Evolutionary conservation across 2,797 vertebrate genomes (phyloP), one percentile per base, ranked within the genome.

Genomic region (Gephyroberyx darwinii): DNA sequence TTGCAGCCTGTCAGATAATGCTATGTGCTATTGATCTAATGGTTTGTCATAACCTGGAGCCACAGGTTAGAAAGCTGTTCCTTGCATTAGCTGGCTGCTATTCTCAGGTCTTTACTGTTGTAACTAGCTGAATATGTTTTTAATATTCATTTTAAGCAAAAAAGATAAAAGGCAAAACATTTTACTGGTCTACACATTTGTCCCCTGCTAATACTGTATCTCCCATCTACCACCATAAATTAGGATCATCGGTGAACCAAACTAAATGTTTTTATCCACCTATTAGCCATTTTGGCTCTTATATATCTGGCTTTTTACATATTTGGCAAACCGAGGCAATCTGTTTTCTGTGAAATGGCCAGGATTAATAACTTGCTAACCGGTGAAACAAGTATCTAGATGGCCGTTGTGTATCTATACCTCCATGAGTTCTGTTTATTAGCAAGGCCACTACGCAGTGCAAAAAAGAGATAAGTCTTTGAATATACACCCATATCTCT

Each of bases 181-280:
- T 10, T 12, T 41, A 13, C 48, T n/a, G 10, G 26, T 39, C 30
- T 9, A 35, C 17, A 56, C 5, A 45, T 13, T 22, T 37, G 43
- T 64, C 52, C 14, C 41, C 47, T 35, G 7, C n/a, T 41, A 41
- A 39, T 9, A 39, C 37, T 4, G 35, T 47, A 58, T 43, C 73
- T 43, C 55, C 8, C 19, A 47, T 19, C 12, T 53, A 35, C 33
- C 33, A 35, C 8, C 33, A 35, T 35, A 35, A 6, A 35, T 35
- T 1, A 7, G 33, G 33, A 35, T 41, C 7, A 3, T 10, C 75
- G 50, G 45, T 57, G 33, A 82, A 68, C 71, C 54, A 85, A 20
- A 55, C 47, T 8, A 64, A 64, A 41, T 56, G 8, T 45, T 66
- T 73, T 47, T 51, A 48, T 57, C 37, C 37, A 39, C 37, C 41